A percentile compares a stretch with the other conserved stretches of the same genome.
Evolutionary conservation across 2,797 vertebrate genomes (phyloP).

Genomic region (Alectoris magna): DNA sequence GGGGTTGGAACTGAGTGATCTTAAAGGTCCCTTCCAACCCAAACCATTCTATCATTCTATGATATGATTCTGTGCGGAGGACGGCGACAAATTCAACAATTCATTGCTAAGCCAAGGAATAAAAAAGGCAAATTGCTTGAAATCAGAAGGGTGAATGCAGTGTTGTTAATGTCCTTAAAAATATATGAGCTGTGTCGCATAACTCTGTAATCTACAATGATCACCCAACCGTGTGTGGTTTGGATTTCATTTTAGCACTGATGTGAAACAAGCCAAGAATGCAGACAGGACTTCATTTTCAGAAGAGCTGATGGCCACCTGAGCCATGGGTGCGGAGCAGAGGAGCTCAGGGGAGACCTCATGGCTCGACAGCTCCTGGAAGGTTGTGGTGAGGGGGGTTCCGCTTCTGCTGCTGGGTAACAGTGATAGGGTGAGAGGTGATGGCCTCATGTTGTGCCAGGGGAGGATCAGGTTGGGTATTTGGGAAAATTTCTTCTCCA

Average conservation of each 20-base stretch:
- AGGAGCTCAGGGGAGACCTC: no score
- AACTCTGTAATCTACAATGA: not conserved
- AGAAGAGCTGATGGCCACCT: not conserved
- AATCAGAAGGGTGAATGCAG: not conserved
- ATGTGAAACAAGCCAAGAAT: not conserved
- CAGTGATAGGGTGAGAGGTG: no score
- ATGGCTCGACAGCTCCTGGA: no score
- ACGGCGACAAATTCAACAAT: not conserved
- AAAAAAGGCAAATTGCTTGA: not conserved
- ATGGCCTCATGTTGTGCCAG: no score
- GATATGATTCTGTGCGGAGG: not conserved
- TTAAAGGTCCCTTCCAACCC: no score
- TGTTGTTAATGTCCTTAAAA: not conserved
- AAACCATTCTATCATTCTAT: no score
- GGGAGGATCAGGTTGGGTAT: no score
- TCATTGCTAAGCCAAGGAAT: not conserved
- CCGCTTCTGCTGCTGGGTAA: no score
- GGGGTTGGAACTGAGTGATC: no score
- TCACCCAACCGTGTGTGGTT: not conserved
- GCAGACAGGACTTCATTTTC: not conserved
- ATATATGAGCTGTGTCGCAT: not conserved
- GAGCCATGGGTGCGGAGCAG: not conserved
- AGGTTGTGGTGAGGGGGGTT: no score
- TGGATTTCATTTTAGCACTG: not conserved
- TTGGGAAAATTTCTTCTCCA: no score